Base-by-base conservation (phyloP, 2,888 invertebrate species). In the Protonemura montana region DNA sequence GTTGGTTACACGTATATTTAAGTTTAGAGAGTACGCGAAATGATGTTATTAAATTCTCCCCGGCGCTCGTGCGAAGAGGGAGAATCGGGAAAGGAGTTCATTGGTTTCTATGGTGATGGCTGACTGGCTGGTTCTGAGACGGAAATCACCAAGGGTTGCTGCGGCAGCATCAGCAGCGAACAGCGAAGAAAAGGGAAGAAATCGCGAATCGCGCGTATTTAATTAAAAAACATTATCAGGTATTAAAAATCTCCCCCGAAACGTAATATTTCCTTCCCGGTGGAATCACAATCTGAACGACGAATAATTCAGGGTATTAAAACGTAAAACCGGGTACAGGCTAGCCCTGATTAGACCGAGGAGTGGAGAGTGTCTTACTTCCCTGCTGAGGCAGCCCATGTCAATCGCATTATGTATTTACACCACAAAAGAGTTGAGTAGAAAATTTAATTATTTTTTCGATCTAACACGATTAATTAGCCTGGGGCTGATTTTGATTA, bases 381-480 rank as follows among this genome's bases (percentile, higher is more conserved):
- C 13, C 59, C 59, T n/a, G n/a, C 59, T 16, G 21, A 59, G 59
- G 59, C 59, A 59, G 59, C 59, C 59, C 59, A 59, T 78, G 78
- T 26, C 78, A 78, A 78, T 78, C 78, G 78, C 28, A 78, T 78
- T 78, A 78, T 78, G 78, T 78, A 28, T 78, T 28, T 78, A 78
- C 28, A 78, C 78, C 78, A 78, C 28, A 78, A 26, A 76, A 78
- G 26, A 78, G 78, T 26, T 78, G 26, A 27, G 7, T 3, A 10
- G 78, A 78, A 82, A 85, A 87, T 86, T 90, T 91, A 91, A 91
- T 91, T 91, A 91, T 90, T 90, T 91, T 90, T 89, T 89, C 89
- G 89, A 89, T 89, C 89, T 89, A 89, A 90, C 90, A 90, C 90
- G 90, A 91, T 91, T 91, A 90, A 91, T 91, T 91, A 90, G 90